A percentile compares a stretch with the other conserved stretches of the same genome.
Conservation (phyloP, 2,113 vertebrate species). For the Sturnira hondurensis region DNA sequence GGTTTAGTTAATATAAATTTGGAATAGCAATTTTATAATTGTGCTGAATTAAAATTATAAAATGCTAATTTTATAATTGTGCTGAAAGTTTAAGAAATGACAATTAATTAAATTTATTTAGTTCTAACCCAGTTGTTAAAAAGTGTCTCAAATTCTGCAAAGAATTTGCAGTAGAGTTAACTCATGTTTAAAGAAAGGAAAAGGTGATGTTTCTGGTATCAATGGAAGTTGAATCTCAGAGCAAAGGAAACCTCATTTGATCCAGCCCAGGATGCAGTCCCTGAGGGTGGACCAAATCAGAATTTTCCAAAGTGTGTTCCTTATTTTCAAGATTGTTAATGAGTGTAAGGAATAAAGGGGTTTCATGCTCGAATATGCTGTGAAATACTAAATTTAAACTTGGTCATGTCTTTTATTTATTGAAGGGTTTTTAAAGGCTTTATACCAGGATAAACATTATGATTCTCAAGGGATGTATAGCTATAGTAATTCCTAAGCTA, state of each 20-base stretch:
- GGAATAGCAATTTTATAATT: conserved; percentile 33
- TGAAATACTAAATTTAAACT: not conserved
- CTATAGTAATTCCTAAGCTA: not conserved
- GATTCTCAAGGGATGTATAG: not conserved
- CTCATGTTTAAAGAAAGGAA: not conserved
- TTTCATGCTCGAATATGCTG: not conserved
- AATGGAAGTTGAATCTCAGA: not conserved
- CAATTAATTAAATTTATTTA: not conserved
- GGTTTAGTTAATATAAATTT: not conserved
- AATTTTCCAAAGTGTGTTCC: not conserved
- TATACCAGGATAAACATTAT: not conserved
- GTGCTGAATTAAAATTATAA: not conserved
- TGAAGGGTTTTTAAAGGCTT: not conserved
- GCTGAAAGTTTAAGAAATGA: not conserved
- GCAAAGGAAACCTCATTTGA: not conserved
- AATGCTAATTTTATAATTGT: conserved; percentile 2
- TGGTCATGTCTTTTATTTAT: not conserved
- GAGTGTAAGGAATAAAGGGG: not conserved
- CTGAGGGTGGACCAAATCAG: not conserved
- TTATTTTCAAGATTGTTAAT: not conserved
- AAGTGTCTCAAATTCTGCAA: not conserved
- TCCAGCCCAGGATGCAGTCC: not conserved
- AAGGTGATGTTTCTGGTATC: not conserved
- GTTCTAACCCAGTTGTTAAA: not conserved
- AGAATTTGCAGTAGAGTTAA: not conserved